Percentiles rank a stretch among this genome's conserved stretches.
Conservation (phyloP, 2,888 invertebrate species). For the Hydraecia micacea region DNA sequence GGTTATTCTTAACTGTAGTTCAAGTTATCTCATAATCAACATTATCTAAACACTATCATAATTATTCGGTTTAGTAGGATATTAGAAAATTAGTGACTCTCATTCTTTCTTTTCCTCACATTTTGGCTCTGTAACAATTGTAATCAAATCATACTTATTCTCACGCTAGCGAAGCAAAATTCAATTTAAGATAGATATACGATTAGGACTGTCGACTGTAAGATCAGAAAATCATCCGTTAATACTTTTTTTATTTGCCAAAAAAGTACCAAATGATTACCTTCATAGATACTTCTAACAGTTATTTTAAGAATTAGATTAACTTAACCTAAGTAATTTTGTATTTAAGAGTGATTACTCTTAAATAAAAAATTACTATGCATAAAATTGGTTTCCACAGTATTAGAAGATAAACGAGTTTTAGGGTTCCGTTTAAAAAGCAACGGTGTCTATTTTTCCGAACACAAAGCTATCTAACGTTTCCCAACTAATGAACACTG, state of each 20-base stretch:
- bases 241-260: neutral
- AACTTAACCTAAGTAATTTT: constrained; percentile 6
- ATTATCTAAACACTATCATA: no score
- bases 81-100: neutral
- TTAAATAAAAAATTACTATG: constrained; percentile 23
- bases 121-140: neutral
- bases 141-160: neutral
- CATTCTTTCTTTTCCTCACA: neutral
- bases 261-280: constrained; percentile 3
- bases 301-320: constrained; percentile 43
- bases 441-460: neutral
- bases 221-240: neutral
- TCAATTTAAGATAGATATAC: neutral
- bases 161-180: neutral
- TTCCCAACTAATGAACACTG: no score
- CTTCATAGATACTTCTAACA: neutral
- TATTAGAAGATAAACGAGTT: constrained; percentile 18
- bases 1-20: no score
- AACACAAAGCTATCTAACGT: neutral
- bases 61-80: no score
- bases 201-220: neutral
- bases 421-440: constrained; percentile 5
- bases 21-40: no score
- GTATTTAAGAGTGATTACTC: constrained; percentile 19
- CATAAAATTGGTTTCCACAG: constrained; percentile 44